Evolutionary conservation across 2,797 vertebrate genomes (phyloP), one percentile per base, ranked within the genome.

Genomic region (Dicrostonyx torquatus): DNA sequence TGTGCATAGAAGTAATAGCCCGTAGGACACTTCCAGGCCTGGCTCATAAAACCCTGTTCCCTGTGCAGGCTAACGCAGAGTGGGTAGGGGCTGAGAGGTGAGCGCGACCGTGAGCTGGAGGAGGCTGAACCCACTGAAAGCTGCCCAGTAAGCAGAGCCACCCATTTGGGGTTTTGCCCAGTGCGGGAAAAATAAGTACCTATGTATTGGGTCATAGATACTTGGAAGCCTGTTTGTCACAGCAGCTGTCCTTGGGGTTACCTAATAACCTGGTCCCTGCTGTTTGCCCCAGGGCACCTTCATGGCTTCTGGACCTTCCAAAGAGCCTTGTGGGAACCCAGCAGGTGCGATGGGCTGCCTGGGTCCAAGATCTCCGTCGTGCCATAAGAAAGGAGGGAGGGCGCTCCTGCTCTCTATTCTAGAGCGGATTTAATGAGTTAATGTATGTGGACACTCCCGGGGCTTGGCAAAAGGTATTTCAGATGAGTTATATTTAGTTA

Each of bases 401-500:
- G 77, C 13, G 43, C 45, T 20, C 31, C 77, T 40, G 50, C 72
- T 86, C 91, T 55, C 40, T 0, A 58, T 80, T 87, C 68, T 24
- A 68, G 87, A 78, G 37, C 5, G 62, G 85, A 94, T 95, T 96
- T 97, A 96, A 95, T 96, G 93, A 97, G 94, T 94, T 96, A 97
- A 96, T 95, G 95, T 96, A 96, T 97, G 91, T 97, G 95, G 95
- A 95, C 68, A 90, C 91, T 43, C 95, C 94, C 76, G 0, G 77
- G 87, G 89, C 93, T 78, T 77, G 9, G 87, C 64, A 91, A 95
- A 93, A 96, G 85, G 95, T 89, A 9, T 97, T 93, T 97, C 94
- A 76, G 97, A 93, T 95, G 96, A 95, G 96, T 96, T 97, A 97
- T 97, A 96, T 97, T 97, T 97, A 97, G 97, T 96, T 95, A 94